These are phyloP conservation scores for Heliopora coerulea DNA, from an alignment of 92 coral and sea anemone species.

Conservation along the genomic window DNA sequence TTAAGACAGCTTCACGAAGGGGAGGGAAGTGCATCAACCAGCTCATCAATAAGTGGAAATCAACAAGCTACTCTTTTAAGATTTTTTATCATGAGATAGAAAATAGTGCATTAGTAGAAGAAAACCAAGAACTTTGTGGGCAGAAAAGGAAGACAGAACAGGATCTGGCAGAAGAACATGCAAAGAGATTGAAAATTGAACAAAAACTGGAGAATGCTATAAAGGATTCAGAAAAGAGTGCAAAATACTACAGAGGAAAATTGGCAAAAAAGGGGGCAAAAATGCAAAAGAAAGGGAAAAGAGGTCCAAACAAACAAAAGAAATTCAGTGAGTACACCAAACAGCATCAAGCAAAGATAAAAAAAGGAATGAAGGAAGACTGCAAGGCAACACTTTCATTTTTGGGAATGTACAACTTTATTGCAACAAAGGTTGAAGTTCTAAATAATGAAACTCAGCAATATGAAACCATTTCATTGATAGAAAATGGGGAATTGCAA, in stretches of 20 bases:
- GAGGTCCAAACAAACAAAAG: slow-evolving; percentile 46
- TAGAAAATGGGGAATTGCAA: slow-evolving; percentile 29
- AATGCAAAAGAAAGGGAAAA: slow-evolving; percentile 33
- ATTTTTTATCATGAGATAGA: slow-evolving; percentile 36
- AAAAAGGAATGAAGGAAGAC: slow-evolving; percentile 39
- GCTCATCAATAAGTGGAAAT: slow-evolving; percentile 5
- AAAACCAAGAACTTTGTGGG: slow-evolving; percentile 13
- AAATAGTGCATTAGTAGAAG: neutral
- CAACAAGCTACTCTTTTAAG: slow-evolving; percentile 18
- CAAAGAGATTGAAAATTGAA: slow-evolving; percentile 19
- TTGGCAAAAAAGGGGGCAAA: slow-evolving; percentile 39
- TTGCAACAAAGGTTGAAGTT: slow-evolving; percentile 51
- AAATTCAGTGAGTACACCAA: slow-evolving; percentile 40
- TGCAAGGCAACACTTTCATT: slow-evolving; percentile 41
- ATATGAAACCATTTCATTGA: slow-evolving; percentile 42
- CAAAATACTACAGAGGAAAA: slow-evolving; percentile 16
- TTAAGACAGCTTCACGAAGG: slow-evolving; percentile 15
- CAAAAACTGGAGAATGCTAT: slow-evolving; percentile 22
- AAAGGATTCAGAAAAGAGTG: neutral
- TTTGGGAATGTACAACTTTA: slow-evolving; percentile 46
- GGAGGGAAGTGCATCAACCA: slow-evolving; percentile 30
- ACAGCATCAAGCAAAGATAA: slow-evolving; percentile 40
- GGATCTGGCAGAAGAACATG: slow-evolving; percentile 15
- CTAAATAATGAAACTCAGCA: slow-evolving; percentile 25
- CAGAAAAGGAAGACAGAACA: slow-evolving; percentile 24